Percentiles rank a stretch among this genome's conserved stretches.
phyloP scores from a whole-genome alignment of 2,888 invertebrate genomes.

The Drosophila pseudotakahashii region DNA sequence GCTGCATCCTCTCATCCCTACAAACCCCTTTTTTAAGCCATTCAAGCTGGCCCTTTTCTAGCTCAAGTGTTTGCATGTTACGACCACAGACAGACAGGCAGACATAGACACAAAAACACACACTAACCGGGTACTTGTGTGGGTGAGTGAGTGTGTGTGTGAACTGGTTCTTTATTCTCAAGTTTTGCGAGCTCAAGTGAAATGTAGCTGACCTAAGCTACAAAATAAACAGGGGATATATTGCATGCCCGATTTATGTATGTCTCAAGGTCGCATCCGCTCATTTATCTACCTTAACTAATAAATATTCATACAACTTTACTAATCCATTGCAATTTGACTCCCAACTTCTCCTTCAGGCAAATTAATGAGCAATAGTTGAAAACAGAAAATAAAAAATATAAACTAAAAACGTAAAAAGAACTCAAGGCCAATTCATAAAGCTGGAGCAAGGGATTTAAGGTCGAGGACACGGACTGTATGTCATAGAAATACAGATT shows the following conservation, averaged over 20 bases:
- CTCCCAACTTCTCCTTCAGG: slow-evolving; percentile 81
- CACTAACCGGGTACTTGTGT: neutral
- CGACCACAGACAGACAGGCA: slow-evolving; percentile 59
- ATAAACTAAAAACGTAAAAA: slow-evolving; percentile 15
- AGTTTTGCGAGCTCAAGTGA: slow-evolving; percentile 70
- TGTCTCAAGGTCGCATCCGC: slow-evolving; percentile 51
- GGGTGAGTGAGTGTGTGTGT: slow-evolving; percentile 49
- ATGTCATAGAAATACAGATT: neutral
- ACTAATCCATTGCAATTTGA: slow-evolving; percentile 77
- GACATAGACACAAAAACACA: slow-evolving; percentile 18
- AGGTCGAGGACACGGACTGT: neutral
- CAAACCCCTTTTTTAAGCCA: slow-evolving; percentile 18
- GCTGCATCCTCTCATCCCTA: neutral
- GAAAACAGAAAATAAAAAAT: slow-evolving; percentile 29
- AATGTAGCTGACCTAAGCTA: slow-evolving; percentile 82
- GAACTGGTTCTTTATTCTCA: slow-evolving; percentile 58
- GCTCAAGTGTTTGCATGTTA: slow-evolving; percentile 77
- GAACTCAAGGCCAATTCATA: neutral
- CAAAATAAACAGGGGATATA: slow-evolving; percentile 70
- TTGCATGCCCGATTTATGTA: slow-evolving; percentile 18
- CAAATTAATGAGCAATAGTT: slow-evolving; percentile 62
- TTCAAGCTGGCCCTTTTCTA: slow-evolving; percentile 54
- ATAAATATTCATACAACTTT: slow-evolving; percentile 61
- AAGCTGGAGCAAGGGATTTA: neutral
- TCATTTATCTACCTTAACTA: slow-evolving; percentile 49